These are phyloP conservation scores for Eclectus roratus DNA, from an alignment of 2,113 vertebrate species.

Conservation along the genomic window DNA sequence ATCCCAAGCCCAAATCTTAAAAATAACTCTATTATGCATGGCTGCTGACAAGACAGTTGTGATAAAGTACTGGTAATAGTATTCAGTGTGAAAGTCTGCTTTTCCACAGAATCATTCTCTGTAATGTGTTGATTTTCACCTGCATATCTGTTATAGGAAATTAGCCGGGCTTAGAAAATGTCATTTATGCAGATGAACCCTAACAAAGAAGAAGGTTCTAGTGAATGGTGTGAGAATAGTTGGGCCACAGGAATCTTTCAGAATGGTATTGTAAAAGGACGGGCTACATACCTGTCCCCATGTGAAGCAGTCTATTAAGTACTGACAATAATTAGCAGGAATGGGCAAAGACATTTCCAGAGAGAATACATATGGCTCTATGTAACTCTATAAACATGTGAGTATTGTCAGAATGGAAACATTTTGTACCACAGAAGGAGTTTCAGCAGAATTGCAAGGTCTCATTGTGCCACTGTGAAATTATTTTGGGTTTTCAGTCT, in stretches of 20 bases:
- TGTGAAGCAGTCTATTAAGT: neutral
- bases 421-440: neutral
- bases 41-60: neutral
- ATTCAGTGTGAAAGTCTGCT: neutral
- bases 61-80: neutral
- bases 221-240: neutral
- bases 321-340: neutral
- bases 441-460: neutral
- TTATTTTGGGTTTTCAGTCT: neutral
- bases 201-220: neutral
- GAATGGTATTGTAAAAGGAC: neutral
- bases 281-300: neutral
- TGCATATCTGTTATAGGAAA: neutral
- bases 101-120: neutral
- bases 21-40: neutral
- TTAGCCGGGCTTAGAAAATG: neutral
- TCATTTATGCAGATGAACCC: neutral
- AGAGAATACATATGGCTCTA: neutral
- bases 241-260: neutral
- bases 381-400: rapidly evolving
- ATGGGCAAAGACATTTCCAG: neutral
- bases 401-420: neutral
- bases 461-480: neutral
- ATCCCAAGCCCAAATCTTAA: neutral
- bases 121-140: neutral